Evolutionary conservation across 2,888 invertebrate genomes (phyloP).

Genomic region (Steinernema hermaphroditum): DNA sequence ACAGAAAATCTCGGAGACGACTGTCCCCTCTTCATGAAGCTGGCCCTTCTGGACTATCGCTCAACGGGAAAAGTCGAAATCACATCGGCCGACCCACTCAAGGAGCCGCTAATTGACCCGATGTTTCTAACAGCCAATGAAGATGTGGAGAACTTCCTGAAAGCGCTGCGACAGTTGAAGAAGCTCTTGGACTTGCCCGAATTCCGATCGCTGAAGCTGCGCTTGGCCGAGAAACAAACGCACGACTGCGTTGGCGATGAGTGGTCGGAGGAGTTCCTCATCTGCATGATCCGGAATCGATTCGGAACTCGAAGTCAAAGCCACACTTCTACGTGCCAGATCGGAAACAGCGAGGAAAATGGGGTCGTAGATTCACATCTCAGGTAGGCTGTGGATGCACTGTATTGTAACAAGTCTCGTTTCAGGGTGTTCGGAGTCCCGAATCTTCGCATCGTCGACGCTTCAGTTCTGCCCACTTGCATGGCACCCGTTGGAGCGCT

Average conservation of each 20-base stretch:
- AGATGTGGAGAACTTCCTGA: neutral
- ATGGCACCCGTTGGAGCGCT: constrained; percentile 23
- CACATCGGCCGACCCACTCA: neutral
- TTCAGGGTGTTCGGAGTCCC: constrained; percentile 20
- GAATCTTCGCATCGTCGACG: constrained; percentile 12
- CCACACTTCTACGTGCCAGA: constrained; percentile 23
- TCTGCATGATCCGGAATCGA: constrained; percentile 21
- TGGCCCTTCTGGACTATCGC: constrained; percentile 22
- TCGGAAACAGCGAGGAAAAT: neutral
- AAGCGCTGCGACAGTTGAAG: neutral
- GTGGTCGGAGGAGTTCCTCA: constrained; percentile 15
- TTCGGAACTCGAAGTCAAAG: constrained; percentile 22
- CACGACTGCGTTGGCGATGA: constrained; percentile 14
- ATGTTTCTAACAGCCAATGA: constrained; percentile 24
- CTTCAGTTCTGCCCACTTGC: constrained; percentile 6
- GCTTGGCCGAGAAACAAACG: constrained; percentile 11
- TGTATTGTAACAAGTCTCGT: neutral
- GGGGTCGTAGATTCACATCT: constrained; percentile 20
- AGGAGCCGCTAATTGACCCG: constrained; percentile 12
- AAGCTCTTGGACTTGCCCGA: constrained; percentile 12
- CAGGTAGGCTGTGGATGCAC: neutral
- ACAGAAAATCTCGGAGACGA: constrained; percentile 8
- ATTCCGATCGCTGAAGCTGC: neutral
- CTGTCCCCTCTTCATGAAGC: constrained; percentile 17
- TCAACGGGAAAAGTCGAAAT: constrained; percentile 20